Base-by-base conservation (phyloP, 2,113 vertebrate species). In the Nicator chloris region DNA sequence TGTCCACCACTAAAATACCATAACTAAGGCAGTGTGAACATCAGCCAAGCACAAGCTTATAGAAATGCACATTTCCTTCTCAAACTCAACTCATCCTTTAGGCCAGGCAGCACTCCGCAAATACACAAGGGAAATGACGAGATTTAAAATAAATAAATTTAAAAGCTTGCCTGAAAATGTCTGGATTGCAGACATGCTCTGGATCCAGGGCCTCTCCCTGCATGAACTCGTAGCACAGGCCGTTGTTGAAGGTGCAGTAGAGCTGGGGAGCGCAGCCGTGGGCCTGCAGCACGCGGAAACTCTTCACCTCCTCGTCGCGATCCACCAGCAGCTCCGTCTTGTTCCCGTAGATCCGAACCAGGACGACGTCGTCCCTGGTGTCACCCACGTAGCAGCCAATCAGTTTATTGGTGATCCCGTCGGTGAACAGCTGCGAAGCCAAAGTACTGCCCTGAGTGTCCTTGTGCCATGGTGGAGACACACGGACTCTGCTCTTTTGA, bases 171-270 rank as follows among this genome's bases (percentile, higher is more conserved):
- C 98, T 99, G 97, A 98, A 99, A 81, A 99, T 98, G 44, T 98
- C 97, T 6, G 98, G 98, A 87, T 97, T 98, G 92, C 99, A 98
- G 45, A 99, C 99, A 60, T 99, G 98, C 94, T 99, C 98, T 1
- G 99, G 99, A 88, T 99, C 99, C 94, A 99, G 92, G 3, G 99
- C 99, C 23, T 98, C 98, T 37, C 99, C 99, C 95, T 99, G 98
- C 90, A 99, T 99, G 96, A 99, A 99, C 93, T 99, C 98, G 7
- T 99, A 99, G 97, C 99, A 99, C 18, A 99, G 98, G 61, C 99
- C 99, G 2, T 99, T 99, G 92, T 98, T 99, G 96, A 99, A 99
- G 94, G 99, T 99, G 50, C 99, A 99, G 97, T 99, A 99, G 7
- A 99, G 99, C 4, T 97, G 98, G 0, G 99, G 99, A 0, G 99